Base-by-base conservation (phyloP, 2,797 vertebrate genomes). In the Loris lydekkerianus region DNA sequence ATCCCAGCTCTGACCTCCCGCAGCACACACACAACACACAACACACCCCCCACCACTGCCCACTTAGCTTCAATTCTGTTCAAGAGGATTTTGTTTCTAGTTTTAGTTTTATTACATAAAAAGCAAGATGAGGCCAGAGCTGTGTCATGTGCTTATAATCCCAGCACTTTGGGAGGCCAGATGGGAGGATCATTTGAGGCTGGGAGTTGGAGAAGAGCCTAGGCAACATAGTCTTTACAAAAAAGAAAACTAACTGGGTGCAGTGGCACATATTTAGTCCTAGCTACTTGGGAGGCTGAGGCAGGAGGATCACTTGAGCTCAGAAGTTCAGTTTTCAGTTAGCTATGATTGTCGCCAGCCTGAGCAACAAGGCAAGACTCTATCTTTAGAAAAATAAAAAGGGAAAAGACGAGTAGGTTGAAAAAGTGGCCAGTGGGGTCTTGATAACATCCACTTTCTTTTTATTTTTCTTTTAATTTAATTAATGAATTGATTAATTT, bases 11-110 rank as follows among this genome's bases (percentile, higher is more conserved):
- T 87, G n/a, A 43, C 1, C 0, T 80, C 20, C 7, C 27, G 5
- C 34, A 88, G 3, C 21, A 67, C 40, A 27, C 27, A 78, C 46
- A 58, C 65, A 78, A 70, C 23, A 11, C 29, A 31, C 14, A 31
- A 63, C 46, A 43, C 10, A 53, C 60, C 63, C 63, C 49, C 29
- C 34, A 53, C 53, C 76, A 60, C 17, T 49, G 10, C 10, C 29
- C 69, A 17, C 11, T 14, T 27, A n/a, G 34, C 31, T 80, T 96
- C 31, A 40, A 37, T 72, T 94, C 63, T 69, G 11, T 3, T 72
- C 40, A 56, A 89, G 34, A 85, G 46, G 43, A 17, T 61, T 70
- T 86, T 88, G 14, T 31, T 86, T 96, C 93, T 78, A n/a, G n/a
- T 75, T 81, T n/a, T 23, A 58, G 53, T 78, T 78, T 93, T 83